Base-by-base conservation (phyloP, 37 sponge, comb jelly and placozoan species). In the Dysidea cf. avara region DNA sequence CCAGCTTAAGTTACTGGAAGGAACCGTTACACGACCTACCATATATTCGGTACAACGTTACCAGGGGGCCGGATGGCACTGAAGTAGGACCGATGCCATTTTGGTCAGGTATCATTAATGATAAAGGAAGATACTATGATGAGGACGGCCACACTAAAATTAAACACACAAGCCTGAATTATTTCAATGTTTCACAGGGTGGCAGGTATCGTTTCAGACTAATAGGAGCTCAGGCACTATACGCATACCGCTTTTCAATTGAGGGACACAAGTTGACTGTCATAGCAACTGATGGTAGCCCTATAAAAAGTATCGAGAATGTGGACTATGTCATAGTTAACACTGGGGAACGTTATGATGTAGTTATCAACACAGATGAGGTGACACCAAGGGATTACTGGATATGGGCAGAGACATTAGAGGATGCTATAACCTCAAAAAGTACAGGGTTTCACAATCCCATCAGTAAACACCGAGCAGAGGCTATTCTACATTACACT, bases 341-440 rank as follows among this genome's bases (percentile, higher is more conserved):
- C 70, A 69, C 78, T 28, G 92, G 92, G 39, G 92, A 92, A 48
- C 69, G 92, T 5, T 92, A 92, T 33, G 92, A 92, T 48, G 76
- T 92, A 36, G 53, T 87, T 24, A 56, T 92, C 16, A 50, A 64
- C 11, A 64, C 90, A 57, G 39, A 72, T 46, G 22, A 25, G 0
- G n/a, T n/a, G n/a, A n/a, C n/a, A n/a, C 46, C 79, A 26, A 28
- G 29, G 1, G 75, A 83, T 49, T 89, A 75, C 64, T 53, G 66
- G 71, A 89, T 89, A 12, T 50, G 84, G 58, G 90, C 90, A 55
- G 77, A 79, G n/a, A 89, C 90, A 6, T 46, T 89, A 48, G 90
- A 89, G 69, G 65, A 50, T 11, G 35, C n/a, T n/a, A n/a, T n/a
- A n/a, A n/a, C n/a, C n/a, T n/a, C n/a, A n/a, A n/a, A n/a, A n/a